Evolutionary conservation across 2,888 invertebrate genomes (phyloP).

Genomic region (Agelastica alni): DNA sequence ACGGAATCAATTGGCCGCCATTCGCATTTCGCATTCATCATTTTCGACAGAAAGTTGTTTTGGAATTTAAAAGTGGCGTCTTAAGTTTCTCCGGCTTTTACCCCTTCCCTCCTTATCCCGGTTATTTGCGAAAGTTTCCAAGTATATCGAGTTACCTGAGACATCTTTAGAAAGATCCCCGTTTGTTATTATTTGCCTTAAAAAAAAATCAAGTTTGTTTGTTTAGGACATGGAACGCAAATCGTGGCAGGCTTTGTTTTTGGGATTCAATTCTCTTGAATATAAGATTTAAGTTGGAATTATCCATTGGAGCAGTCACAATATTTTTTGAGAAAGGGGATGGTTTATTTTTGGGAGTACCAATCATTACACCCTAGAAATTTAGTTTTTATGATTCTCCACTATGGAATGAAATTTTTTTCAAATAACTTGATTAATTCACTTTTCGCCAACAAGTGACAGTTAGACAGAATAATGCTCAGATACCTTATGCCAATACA

Average conservation of each 20-base stretch:
- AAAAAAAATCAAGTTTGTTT: slow-evolving; percentile 16
- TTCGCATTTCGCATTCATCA: slow-evolving; percentile 20
- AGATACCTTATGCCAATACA: too few relatives aligned
- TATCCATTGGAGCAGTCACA: too few relatives aligned
- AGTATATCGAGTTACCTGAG: slow-evolving; percentile 22
- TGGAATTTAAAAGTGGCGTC: slow-evolving; percentile 18
- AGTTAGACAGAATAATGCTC: too few relatives aligned
- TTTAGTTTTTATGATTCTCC: too few relatives aligned
- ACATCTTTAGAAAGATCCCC: slow-evolving; percentile 12
- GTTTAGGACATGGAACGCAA: slow-evolving; percentile 8
- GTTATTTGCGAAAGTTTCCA: slow-evolving; percentile 22
- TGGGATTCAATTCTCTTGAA: neutral
- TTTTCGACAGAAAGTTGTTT: slow-evolving; percentile 14
- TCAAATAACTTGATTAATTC: too few relatives aligned
- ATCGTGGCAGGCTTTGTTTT: slow-evolving; percentile 2
- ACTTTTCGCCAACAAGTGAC: too few relatives aligned
- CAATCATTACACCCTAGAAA: too few relatives aligned
- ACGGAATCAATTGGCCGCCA: slow-evolving; percentile 11
- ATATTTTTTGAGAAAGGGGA: too few relatives aligned
- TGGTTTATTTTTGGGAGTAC: neutral
- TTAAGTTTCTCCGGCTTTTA: slow-evolving; percentile 10
- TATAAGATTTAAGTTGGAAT: too few relatives aligned
- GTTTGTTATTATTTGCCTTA: slow-evolving; percentile 15
- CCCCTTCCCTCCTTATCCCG: neutral
- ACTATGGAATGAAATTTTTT: too few relatives aligned